phyloP scores from a whole-genome alignment of 35 echinoderm and acorn worm genomes.

The Ptychodera flava region DNA sequence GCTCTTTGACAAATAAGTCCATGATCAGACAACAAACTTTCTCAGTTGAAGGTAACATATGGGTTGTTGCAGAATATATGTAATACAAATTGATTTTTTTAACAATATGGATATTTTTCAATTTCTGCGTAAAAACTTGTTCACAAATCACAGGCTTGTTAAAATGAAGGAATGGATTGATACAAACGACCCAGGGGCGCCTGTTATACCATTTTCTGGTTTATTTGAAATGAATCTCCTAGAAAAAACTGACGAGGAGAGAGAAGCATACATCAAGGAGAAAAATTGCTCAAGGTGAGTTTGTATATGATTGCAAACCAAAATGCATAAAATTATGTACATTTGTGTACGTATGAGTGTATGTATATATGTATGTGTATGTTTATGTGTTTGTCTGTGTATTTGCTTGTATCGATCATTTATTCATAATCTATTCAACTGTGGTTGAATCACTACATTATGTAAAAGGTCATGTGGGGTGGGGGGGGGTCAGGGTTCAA shows the following conservation, averaged over 20 bases:
- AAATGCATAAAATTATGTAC: not conserved
- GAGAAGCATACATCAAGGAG: constrained; percentile 59
- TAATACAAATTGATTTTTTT: no score
- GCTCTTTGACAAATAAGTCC: no score
- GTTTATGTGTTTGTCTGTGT: not conserved
- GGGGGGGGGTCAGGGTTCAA: no score
- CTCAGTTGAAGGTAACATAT: no score
- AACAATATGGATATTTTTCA: no score
- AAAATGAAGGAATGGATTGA: constrained; percentile 99
- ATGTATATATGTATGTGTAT: not conserved
- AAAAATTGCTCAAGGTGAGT: constrained; percentile 44
- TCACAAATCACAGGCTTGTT: constrained; percentile 58
- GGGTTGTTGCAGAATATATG: no score
- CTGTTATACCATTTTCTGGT: constrained; percentile 81
- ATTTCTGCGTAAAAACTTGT: no score
- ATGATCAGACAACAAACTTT: no score
- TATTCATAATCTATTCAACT: no score
- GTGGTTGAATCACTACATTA: no score
- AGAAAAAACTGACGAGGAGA: constrained; percentile 59
- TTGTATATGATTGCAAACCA: not conserved
- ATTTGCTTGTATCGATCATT: not conserved
- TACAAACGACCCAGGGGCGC: constrained; percentile 79
- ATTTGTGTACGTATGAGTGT: not conserved
- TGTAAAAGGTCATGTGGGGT: no score
- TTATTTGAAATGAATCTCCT: constrained; percentile 60